phyloP scores from a whole-genome alignment of 2,797 vertebrate genomes.

The Sciaenops ocellatus region DNA sequence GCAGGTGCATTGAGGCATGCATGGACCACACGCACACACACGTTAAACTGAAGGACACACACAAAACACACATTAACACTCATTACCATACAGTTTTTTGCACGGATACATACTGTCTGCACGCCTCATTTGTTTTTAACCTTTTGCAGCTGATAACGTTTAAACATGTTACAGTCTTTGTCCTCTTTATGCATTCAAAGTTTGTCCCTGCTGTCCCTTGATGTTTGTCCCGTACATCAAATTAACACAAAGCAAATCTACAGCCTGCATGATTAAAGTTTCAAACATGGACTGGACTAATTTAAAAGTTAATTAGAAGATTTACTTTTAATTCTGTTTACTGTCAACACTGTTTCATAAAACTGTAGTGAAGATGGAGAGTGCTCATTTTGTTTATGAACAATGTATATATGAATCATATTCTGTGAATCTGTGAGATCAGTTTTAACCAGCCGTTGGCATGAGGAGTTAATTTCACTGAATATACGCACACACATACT shows the following conservation, averaged over 20 bases:
- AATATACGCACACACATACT: neutral
- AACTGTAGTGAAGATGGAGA: neutral
- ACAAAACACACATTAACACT: constrained; percentile 32
- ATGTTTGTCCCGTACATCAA: neutral
- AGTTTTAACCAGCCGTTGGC: neutral
- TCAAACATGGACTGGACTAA: neutral
- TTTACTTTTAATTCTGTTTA: neutral
- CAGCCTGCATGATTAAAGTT: too few species aligned
- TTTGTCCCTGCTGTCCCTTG: constrained; percentile 22
- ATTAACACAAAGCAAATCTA: neutral
- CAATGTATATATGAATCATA: constrained; percentile 1
- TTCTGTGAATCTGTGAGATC: constrained; percentile 11
- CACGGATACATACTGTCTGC: neutral
- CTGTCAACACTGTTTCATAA: neutral
- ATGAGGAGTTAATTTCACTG: constrained; percentile 10
- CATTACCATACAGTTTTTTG: constrained; percentile 29
- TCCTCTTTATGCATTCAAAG: neutral
- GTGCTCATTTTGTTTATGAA: neutral
- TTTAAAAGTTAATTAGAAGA: neutral
- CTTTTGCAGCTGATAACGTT: constrained; percentile 40
- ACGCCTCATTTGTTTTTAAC: constrained; percentile 25
- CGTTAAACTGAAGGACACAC: constrained; percentile 15
- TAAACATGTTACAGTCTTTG: constrained; percentile 1
- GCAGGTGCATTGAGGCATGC: neutral
- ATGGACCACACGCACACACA: neutral